These are phyloP conservation scores for Drosophila murphyi DNA, from an alignment of 1,140 invertebrate genomes.

Conservation along the genomic window DNA sequence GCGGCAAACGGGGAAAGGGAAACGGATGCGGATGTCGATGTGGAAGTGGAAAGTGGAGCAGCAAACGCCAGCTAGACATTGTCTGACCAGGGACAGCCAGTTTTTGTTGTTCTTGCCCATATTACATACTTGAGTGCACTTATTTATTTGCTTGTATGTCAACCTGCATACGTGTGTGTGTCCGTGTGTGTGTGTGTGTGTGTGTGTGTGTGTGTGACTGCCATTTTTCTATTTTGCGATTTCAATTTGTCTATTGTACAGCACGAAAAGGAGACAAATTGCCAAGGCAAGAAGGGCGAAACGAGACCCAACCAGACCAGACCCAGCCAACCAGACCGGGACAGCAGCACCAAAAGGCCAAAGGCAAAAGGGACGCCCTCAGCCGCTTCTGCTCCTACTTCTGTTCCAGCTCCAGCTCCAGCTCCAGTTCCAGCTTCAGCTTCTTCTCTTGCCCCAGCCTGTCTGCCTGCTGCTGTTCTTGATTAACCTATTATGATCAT, in stretches of 20 bases:
- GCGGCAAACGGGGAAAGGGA: neutral
- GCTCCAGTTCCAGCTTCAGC: neutral
- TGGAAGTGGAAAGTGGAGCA: constrained; percentile 39
- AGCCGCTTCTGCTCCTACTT: neutral
- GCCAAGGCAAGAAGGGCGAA: constrained; percentile 6
- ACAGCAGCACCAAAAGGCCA: neutral
- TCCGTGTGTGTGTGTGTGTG: constrained; percentile 41
- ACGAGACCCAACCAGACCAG: neutral
- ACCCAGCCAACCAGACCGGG: constrained; percentile 1
- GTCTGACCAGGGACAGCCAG: constrained; percentile 51
- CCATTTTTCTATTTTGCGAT: constrained; percentile 63
- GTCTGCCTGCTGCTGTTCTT: constrained; percentile 60
- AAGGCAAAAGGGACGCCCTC: constrained; percentile 8
- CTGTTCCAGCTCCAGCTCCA: neutral
- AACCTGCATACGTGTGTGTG: constrained; percentile 49
- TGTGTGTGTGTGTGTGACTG: constrained; percentile 51
- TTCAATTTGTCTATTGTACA: constrained; percentile 66
- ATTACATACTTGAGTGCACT: constrained; percentile 82
- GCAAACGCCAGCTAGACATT: constrained; percentile 35
- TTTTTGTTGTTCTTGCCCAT: constrained; percentile 66
- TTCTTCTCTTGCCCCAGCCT: neutral
- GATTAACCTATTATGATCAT: constrained; percentile 83
- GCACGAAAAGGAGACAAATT: constrained; percentile 46
- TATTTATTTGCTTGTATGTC: constrained; percentile 82
- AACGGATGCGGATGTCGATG: neutral